Evolutionary conservation across 1,140 invertebrate species (phyloP), one percentile per base, ranked within the genome.

Genomic region (Campoletis sonorensis): DNA sequence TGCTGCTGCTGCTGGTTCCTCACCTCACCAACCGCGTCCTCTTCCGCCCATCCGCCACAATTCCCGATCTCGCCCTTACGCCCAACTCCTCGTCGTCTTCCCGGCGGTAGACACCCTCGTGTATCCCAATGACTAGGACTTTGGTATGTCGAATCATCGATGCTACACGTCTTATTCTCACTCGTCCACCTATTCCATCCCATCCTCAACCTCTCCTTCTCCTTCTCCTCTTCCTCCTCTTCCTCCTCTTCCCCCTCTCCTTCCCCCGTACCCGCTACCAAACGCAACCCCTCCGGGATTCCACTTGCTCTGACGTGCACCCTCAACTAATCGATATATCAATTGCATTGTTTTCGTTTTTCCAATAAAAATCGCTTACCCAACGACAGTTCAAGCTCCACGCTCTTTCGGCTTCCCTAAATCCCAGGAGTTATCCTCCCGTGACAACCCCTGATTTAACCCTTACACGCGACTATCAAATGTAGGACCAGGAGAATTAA

Each of bases 311-410:
- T 64, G 21, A 64, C 61, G 21, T 64, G 61, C n/a, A 64, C 61
- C 61, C 16, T 21, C 18, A 49, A 11, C 70, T 72, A 75, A 75
- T 75, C 72, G 49, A 75, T 49, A 54, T 75, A 58, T 75, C 72
- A 75, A 75, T 75, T 54, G 72, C 72, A 58, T 58, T 75, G 23
- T 54, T 75, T 75, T 75, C 61, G 1, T 15, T 75, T 15, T 73
- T 40, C 40, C 30, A 49, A 75, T 75, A 23, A 45, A 72, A 40
- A 72, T 72, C 70, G 72, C 72, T 54, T 54, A 58, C 21, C 72
- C 72, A 51, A 54, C 72, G 45, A 58, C 45, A 58, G 71, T 15
- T 30, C 21, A 16, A 1, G 37, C 23, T n/a, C 49, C 5, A 26
- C n/a, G 10, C 23, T 26, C 61, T 26, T 64, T 64, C 23, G 21